These are phyloP conservation scores for Caenorhabditis auriculariae DNA, from an alignment of 2,888 invertebrate species.

Conservation along the genomic window DNA sequence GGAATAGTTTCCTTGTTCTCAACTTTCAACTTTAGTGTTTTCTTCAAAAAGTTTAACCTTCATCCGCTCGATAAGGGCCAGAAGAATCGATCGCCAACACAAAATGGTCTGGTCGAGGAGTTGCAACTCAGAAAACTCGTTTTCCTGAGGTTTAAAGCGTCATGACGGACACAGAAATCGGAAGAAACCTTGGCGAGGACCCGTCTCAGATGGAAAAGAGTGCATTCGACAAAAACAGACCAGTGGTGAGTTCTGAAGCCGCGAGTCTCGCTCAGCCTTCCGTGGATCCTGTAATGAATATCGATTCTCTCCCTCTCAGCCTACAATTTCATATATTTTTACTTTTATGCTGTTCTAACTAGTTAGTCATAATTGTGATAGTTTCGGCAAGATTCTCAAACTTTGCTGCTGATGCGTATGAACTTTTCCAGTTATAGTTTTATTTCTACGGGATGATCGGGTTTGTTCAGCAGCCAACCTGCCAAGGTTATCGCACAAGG, in stretches of 20 bases:
- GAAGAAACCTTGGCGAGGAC: slow-evolving; percentile 31
- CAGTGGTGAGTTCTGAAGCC: slow-evolving; percentile 50
- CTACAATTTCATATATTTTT: too few relatives aligned
- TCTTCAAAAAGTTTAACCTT: slow-evolving; percentile 18
- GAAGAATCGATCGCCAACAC: slow-evolving; percentile 43
- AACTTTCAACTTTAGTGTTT: not conserved
- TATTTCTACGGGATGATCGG: too few relatives aligned
- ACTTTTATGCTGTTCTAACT: too few relatives aligned
- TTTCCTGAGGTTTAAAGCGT: slow-evolving; percentile 23
- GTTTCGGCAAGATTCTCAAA: too few relatives aligned
- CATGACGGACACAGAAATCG: not conserved
- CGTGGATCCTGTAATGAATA: slow-evolving; percentile 42
- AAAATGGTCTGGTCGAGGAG: slow-evolving; percentile 38
- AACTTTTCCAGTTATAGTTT: too few relatives aligned
- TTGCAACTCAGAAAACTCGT: slow-evolving; percentile 25
- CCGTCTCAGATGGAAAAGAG: slow-evolving; percentile 45
- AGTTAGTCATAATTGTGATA: too few relatives aligned
- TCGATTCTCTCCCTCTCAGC: too few relatives aligned
- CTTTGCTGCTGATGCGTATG: too few relatives aligned
- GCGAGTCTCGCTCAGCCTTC: slow-evolving; percentile 34
- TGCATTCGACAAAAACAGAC: slow-evolving; percentile 55
- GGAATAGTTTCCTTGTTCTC: too few relatives aligned
- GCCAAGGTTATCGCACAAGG: slow-evolving; percentile 49
- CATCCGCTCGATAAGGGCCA: slow-evolving; percentile 47
- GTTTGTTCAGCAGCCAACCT: too few relatives aligned